Evolutionary conservation across 2,888 invertebrate genomes (phyloP), one percentile per base, ranked within the genome.

Genomic region (Trissolcus japonicus): DNA sequence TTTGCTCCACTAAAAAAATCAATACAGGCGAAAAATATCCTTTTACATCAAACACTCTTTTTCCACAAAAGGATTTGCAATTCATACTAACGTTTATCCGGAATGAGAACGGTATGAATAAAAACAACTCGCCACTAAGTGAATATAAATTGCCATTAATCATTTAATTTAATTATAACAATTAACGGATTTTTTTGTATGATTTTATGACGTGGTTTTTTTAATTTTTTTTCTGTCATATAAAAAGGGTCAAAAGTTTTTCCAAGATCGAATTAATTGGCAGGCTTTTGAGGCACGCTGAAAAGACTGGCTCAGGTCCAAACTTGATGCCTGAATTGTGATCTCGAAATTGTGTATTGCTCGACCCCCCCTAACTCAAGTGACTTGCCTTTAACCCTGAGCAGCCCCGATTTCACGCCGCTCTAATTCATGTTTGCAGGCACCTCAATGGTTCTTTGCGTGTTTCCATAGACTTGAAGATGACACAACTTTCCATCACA

Each of bases 291-390:
- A 57, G 46, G 68, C 71, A 78, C 74, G 71, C 71, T 60, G 62
- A 62, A 65, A 46, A 51, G 48, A 74, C 69, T 79, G 79, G 79
- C 76, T 40, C 66, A 53, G 48, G 57, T 74, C 79, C 79, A 76
- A 79, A 53, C 54, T 74, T 69, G 73, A 71, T 76, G 75, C 61
- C 75, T 60, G 59, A 62, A 53, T 54, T 48, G 55, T 62, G 71
- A 74, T 67, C 66, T 66, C 62, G 19, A 54, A 78, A 55, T 74
- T 69, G 59, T 25, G 54, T 57, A 21, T 75, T 78, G 67, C 25
- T 67, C 63, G 75, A 72, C 74, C 78, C 67, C 67, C 29, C 54
- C 63, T 19, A 67, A 57, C 60, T 74, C 62, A 7, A 68, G 59
- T 57, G 67, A 57, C 67, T 74, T 63, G 75, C 59, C 63, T 63